phyloP scores from a whole-genome alignment of 2,888 invertebrate species.

The Hermaeophaga mercurialis region DNA sequence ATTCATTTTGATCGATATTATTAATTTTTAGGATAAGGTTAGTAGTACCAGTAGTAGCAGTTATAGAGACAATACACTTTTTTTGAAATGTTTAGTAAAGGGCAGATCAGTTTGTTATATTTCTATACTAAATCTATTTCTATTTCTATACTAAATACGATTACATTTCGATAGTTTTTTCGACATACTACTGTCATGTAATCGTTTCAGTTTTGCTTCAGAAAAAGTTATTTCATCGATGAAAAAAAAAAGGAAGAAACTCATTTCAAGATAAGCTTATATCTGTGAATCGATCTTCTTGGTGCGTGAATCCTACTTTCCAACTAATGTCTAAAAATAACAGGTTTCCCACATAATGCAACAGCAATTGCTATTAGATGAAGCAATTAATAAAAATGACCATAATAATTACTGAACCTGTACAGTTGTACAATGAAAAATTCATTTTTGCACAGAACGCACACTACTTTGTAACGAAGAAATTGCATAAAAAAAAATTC shows the following conservation, averaged over 20 bases:
- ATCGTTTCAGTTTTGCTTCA: background rate
- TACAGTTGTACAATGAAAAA: conserved; percentile 4
- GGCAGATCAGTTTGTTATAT: too few relatives aligned
- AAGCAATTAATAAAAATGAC: conserved; percentile 26
- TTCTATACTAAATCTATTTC: too few relatives aligned
- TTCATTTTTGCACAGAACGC: background rate
- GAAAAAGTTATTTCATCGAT: background rate
- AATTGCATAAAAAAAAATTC: too few relatives aligned
- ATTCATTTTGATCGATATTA: too few relatives aligned
- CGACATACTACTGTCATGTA: too few relatives aligned
- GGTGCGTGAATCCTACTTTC: conserved; percentile 32
- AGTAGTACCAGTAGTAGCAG: too few relatives aligned
- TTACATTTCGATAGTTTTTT: too few relatives aligned
- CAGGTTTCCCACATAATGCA: conserved; percentile 31
- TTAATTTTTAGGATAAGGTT: too few relatives aligned
- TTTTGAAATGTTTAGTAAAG: too few relatives aligned
- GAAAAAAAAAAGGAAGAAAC: conserved; percentile 24
- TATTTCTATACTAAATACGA: too few relatives aligned
- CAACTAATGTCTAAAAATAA: conserved; percentile 32
- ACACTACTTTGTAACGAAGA: too few relatives aligned
- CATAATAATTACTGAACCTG: conserved; percentile 14
- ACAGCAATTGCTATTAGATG: conserved; percentile 27
- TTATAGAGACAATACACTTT: too few relatives aligned
- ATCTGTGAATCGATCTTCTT: conserved; percentile 26
- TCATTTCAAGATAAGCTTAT: conserved; percentile 28